phyloP scores from a whole-genome alignment of 2,888 invertebrate species.

The Salpingus planirostris region DNA sequence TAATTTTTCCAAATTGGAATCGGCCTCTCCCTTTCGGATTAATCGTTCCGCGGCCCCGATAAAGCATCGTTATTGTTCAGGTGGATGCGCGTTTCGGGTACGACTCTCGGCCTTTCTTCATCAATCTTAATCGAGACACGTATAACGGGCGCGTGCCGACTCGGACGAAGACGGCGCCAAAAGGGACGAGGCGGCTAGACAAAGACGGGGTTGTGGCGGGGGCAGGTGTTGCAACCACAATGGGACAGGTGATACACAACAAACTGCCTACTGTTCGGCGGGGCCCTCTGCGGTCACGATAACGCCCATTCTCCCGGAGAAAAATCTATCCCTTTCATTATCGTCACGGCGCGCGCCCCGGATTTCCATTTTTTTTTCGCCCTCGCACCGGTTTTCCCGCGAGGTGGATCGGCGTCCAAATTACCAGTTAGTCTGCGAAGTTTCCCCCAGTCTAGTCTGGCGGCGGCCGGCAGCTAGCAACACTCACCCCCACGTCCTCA shows the following conservation, averaged over 20 bases:
- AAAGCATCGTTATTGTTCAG: too few species aligned
- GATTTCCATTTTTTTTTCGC: too few species aligned
- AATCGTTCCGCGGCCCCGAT: too few species aligned
- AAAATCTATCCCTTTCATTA: too few species aligned
- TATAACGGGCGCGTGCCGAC: slow-evolving; percentile 13
- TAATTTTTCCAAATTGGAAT: too few species aligned
- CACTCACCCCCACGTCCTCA: slow-evolving; percentile 11
- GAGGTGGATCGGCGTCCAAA: too few species aligned
- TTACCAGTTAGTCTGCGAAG: slow-evolving; percentile 11
- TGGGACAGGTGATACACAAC: slow-evolving; percentile 20
- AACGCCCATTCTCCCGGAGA: too few species aligned
- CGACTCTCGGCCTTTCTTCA: too few species aligned
- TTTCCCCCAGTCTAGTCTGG: slow-evolving; percentile 10
- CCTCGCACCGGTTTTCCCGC: too few species aligned
- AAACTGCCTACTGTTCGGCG: slow-evolving; percentile 16
- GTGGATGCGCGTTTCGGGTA: slow-evolving; percentile 5
- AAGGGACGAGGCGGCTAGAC: slow-evolving; percentile 6
- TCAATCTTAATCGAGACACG: slow-evolving; percentile 16
- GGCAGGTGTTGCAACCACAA: slow-evolving; percentile 21
- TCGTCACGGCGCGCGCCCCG: too few species aligned
- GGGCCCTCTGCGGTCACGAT: too few species aligned
- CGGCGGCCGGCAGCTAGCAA: slow-evolving; percentile 11
- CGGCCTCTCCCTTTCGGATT: too few species aligned
- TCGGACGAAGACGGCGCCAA: slow-evolving; percentile 9
- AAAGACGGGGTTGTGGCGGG: slow-evolving; percentile 10